Conservation (phyloP, 2,113 vertebrate genomes). For the Onychostoma macrolepis region DNA sequence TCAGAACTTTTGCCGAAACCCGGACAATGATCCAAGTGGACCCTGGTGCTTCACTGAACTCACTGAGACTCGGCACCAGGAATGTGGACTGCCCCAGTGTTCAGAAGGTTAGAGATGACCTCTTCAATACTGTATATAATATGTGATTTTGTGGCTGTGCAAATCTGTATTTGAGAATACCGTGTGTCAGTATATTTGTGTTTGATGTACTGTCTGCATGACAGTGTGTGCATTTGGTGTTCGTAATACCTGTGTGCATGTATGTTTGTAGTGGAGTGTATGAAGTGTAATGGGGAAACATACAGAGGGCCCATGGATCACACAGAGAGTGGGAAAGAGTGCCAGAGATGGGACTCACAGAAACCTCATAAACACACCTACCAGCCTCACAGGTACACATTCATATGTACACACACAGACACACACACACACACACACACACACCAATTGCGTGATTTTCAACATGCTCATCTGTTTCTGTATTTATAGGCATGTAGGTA, state of each 20-base stretch:
- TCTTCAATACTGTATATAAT: neutral
- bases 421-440: conserved; percentile 45
- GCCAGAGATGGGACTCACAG: conserved; percentile 93
- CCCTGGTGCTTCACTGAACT: conserved; percentile 97
- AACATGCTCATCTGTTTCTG: neutral
- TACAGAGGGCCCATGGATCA: conserved; percentile 93
- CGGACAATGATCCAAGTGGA: conserved; percentile 89
- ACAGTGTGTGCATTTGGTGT: neutral
- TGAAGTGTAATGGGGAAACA: conserved; percentile 91
- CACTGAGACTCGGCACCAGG: conserved; percentile 86
- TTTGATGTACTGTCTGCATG: neutral
- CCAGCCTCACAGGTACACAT: conserved; percentile 86
- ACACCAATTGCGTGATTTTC: neutral
- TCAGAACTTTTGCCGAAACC: conserved; percentile 96
- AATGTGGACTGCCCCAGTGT: conserved; percentile 90
- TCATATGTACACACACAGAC: conserved; percentile 45
- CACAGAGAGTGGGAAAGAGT: conserved; percentile 89
- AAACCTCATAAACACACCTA: conserved; percentile 89
- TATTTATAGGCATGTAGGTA: conserved; percentile 86
- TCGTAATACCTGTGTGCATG: conserved; percentile 24
- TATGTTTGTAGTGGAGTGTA: conserved; percentile 84
- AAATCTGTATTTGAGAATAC: neutral
- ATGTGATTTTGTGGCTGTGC: neutral
- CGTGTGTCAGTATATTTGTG: neutral
- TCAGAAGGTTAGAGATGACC: conserved; percentile 84